Conservation (phyloP, 2,888 invertebrate genomes). For the Callimorpha dominula region DNA sequence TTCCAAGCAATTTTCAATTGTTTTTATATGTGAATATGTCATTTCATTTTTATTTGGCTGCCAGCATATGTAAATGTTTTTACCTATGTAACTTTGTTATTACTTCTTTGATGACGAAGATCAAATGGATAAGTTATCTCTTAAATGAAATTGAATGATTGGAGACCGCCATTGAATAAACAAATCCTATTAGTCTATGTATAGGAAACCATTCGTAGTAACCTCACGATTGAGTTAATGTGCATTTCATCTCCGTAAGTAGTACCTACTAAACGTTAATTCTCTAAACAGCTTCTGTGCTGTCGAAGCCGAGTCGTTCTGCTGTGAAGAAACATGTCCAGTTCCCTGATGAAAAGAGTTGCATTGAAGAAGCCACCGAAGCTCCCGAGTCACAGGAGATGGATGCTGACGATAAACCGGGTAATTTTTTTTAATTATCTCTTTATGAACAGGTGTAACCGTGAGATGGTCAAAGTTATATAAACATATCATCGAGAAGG, state of each 20-base stretch:
- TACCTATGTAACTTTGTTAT: not conserved
- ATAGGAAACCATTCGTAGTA: not conserved
- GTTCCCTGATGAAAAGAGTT: constrained; percentile 88
- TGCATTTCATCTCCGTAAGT: not conserved
- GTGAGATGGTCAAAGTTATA: no score
- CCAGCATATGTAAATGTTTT: not conserved
- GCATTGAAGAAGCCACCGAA: constrained; percentile 75
- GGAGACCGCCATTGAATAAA: not conserved
- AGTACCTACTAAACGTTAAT: not conserved
- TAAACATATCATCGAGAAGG: not conserved
- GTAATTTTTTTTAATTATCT: constrained; percentile 49
- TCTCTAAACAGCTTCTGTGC: constrained; percentile 70
- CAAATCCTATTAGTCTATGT: not conserved
- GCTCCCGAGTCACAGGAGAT: constrained; percentile 35
- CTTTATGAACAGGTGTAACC: not conserved
- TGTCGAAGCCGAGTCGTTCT: constrained; percentile 79
- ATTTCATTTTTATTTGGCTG: not conserved
- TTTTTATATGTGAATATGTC: no score
- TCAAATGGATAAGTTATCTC: not conserved
- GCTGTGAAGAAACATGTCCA: constrained; percentile 90
- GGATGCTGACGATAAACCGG: constrained; percentile 64
- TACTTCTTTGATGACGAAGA: not conserved
- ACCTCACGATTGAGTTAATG: not conserved
- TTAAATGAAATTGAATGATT: not conserved
- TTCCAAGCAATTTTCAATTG: no score